Evolutionary conservation across 2,797 vertebrate genomes (phyloP).

Genomic region (Momotus momota): DNA sequence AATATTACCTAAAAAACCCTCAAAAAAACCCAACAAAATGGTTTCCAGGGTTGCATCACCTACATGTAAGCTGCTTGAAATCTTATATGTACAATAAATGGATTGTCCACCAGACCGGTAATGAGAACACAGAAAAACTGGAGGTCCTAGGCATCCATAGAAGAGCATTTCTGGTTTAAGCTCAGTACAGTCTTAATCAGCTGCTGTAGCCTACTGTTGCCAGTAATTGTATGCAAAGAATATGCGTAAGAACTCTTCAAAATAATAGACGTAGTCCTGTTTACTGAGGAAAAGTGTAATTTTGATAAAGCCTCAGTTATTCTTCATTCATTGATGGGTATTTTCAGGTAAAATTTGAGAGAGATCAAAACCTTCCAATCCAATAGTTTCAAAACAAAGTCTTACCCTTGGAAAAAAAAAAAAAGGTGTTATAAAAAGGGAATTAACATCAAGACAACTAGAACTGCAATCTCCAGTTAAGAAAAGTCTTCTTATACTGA

Average conservation of each 20-base stretch:
- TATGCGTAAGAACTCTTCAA: background rate
- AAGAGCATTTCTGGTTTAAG: background rate
- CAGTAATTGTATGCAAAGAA: background rate
- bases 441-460: background rate
- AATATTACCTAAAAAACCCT: no score
- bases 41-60: background rate
- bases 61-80: background rate
- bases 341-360: background rate
- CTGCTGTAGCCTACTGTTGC: background rate
- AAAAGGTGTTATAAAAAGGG: background rate
- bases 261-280: background rate
- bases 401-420: background rate
- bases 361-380: background rate
- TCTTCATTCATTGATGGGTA: background rate
- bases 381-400: background rate
- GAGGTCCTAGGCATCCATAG: background rate
- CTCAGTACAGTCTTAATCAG: background rate
- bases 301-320: background rate
- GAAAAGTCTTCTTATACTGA: background rate
- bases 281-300: background rate
- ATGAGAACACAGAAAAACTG: background rate
- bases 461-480: background rate
- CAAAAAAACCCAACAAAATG: background rate
- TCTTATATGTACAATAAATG: rapidly evolving
- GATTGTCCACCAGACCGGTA: background rate